These are phyloP conservation scores for Drosophila austrosaltans DNA, from an alignment of 2,888 invertebrate genomes.

Conservation along the genomic window DNA sequence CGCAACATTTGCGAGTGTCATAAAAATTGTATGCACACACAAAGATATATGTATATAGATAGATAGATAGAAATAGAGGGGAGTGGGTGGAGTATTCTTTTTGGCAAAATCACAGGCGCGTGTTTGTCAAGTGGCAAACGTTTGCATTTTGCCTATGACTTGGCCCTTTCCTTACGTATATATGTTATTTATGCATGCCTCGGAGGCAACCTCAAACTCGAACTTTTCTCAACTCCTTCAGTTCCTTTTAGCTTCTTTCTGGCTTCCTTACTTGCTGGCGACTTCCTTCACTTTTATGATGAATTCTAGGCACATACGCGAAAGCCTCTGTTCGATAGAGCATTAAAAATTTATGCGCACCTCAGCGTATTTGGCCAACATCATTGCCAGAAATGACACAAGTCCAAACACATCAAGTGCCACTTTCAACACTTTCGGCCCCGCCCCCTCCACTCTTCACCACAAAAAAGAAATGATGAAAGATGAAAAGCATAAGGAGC, in stretches of 20 bases:
- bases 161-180: constrained; percentile 28
- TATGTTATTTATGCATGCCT: constrained; percentile 72
- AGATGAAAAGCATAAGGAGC: neutral
- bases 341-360: constrained; percentile 77
- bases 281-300: constrained; percentile 56
- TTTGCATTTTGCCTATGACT: constrained; percentile 76
- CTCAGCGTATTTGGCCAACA: constrained; percentile 62
- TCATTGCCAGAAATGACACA: constrained; percentile 13
- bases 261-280: no score
- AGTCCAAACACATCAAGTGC: constrained; percentile 21
- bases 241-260: neutral
- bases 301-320: constrained; percentile 75
- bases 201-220: constrained; percentile 24
- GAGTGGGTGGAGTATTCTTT: constrained; percentile 20
- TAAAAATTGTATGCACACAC: constrained; percentile 74
- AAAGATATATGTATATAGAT: constrained; percentile 6
- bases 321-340: constrained; percentile 31
- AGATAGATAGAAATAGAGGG: neutral
- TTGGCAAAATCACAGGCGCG: constrained; percentile 68
- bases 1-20: constrained; percentile 80
- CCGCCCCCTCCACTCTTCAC: neutral
- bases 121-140: constrained; percentile 78
- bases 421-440: constrained; percentile 48
- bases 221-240: constrained; percentile 14
- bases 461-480: neutral